Conservation (phyloP, 1,140 invertebrate species). For the Carcinoscorpius rotundicauda region DNA sequence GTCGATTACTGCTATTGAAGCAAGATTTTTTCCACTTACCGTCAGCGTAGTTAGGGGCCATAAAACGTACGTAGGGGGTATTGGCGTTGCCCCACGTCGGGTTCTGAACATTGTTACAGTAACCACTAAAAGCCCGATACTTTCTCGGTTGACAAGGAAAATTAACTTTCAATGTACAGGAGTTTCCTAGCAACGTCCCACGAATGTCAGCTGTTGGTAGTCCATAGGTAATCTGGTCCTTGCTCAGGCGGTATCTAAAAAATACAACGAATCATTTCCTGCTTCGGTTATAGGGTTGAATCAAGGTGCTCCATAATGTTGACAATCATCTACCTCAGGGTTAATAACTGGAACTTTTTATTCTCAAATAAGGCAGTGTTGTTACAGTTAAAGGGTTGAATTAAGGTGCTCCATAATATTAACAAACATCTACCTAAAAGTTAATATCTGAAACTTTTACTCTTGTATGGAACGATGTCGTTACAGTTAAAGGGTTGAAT, state of each 20-base stretch:
- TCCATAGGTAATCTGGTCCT: conserved; percentile 38
- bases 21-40: conserved; percentile 39
- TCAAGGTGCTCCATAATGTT: no score
- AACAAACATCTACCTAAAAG: no score
- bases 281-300: no score
- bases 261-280: not conserved
- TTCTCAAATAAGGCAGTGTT: no score
- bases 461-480: no score
- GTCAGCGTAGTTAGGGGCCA: conserved; percentile 69
- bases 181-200: conserved; percentile 31
- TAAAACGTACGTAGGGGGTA: conserved; percentile 56
- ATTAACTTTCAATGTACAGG: conserved; percentile 38
- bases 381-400: no score
- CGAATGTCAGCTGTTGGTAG: conserved; percentile 38
- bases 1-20: no score
- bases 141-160: conserved; percentile 39
- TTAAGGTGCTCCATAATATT: no score
- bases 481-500: no score
- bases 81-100: conserved; percentile 70
- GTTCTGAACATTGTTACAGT: conserved; percentile 89
- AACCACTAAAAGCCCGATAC: conserved; percentile 65
- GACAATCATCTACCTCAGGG: no score
- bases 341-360: no score
- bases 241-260: conserved; percentile 33
- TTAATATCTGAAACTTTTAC: no score